phyloP scores from a whole-genome alignment of 2,113 vertebrate genomes.

The Dicentrarchus labrax region DNA sequence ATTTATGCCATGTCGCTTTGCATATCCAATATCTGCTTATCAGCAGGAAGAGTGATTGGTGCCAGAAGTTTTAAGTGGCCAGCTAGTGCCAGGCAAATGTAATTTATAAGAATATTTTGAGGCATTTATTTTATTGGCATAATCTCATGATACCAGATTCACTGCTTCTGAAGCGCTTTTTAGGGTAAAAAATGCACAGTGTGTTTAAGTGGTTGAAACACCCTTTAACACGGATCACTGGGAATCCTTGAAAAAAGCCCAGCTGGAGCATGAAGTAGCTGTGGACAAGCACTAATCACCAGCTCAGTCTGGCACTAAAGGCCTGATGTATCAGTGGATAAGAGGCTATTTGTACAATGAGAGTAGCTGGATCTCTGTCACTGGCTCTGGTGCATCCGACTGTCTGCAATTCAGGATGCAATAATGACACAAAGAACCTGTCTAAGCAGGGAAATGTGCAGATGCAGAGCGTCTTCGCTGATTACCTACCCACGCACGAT shows the following conservation, averaged over 20 bases:
- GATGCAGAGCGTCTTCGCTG: conserved; percentile 14
- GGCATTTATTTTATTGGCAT: not conserved
- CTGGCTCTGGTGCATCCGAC: conserved; percentile 28
- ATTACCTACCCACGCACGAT: conserved; percentile 26
- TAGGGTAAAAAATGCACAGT: not conserved
- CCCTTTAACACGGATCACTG: conserved; percentile 33
- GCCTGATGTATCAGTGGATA: conserved; percentile 49
- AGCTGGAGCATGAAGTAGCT: conserved; percentile 36
- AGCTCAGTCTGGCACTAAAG: conserved; percentile 42
- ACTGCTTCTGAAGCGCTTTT: conserved; percentile 8
- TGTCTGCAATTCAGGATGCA: conserved; percentile 45
- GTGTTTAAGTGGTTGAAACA: conserved; percentile 21
- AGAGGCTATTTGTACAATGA: conserved; percentile 55
- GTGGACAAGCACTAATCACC: conserved; percentile 63
- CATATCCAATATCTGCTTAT: conserved; percentile 3
- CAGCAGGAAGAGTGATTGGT: not conserved
- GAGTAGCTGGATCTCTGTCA: conserved; percentile 36
- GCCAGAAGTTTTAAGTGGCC: not conserved
- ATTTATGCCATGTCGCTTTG: not conserved
- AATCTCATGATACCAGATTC: not conserved
- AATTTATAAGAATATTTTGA: not conserved
- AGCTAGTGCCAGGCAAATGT: not conserved
- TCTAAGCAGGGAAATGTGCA: conserved; percentile 30
- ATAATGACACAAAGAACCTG: conserved; percentile 33
- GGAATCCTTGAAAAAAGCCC: conserved; percentile 42